These are phyloP conservation scores for Heterodera schachtii DNA, from an alignment of 1,140 invertebrate species.

Conservation along the genomic window DNA sequence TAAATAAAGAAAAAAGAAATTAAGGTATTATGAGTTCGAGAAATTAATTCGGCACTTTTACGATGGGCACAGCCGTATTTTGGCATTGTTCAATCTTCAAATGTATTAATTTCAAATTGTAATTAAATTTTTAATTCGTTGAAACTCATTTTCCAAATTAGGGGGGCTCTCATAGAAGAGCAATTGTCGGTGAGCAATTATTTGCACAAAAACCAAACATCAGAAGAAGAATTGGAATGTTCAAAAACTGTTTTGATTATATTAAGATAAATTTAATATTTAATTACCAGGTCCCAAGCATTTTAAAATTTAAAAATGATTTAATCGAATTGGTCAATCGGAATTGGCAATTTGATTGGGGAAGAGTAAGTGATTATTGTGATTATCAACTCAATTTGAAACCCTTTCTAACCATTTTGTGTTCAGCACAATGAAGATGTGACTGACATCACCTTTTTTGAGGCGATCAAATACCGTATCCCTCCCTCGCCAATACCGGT, in stretches of 20 bases:
- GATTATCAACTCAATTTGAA: too few relatives aligned
- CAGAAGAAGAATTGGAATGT: background rate
- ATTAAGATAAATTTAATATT: background rate
- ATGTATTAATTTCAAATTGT: background rate
- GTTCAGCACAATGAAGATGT: slow-evolving; percentile 1
- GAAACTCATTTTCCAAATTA: background rate
- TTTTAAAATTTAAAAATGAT: background rate
- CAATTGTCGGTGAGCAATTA: background rate
- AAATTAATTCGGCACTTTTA: slow-evolving; percentile 11
- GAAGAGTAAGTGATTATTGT: background rate
- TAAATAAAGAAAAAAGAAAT: background rate
- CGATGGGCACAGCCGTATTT: slow-evolving; percentile 4
- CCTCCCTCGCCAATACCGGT: slow-evolving; percentile 23
- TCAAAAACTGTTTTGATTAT: background rate
- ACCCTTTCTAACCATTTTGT: too few relatives aligned
- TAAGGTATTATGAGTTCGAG: slow-evolving; percentile 13
- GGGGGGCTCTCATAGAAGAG: background rate
- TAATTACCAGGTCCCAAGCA: background rate
- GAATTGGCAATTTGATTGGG: slow-evolving; percentile 5
- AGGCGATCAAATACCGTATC: slow-evolving; percentile 10
- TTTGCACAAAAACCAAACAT: background rate
- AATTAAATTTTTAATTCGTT: background rate
- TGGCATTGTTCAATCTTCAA: slow-evolving; percentile 16
- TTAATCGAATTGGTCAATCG: background rate
- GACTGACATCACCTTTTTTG: slow-evolving; percentile 22